Evolutionary conservation across 2,888 invertebrate species (phyloP).

Genomic region (Aphidius colemani): DNA sequence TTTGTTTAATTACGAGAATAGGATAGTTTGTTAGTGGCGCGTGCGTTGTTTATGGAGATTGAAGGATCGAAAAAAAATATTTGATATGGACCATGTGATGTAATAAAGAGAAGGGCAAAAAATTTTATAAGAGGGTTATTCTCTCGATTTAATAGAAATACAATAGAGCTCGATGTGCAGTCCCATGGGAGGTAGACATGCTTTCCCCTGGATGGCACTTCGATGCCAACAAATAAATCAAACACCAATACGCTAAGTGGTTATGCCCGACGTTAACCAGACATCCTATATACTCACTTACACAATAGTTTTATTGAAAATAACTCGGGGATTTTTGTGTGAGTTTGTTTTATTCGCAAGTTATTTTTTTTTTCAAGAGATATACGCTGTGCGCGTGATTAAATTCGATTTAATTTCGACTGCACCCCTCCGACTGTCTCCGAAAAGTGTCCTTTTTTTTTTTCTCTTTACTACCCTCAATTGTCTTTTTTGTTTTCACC

Average conservation of each 20-base stretch:
- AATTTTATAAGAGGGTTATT: slow-evolving; percentile 20
- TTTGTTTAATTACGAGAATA: no score
- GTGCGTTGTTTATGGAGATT: no score
- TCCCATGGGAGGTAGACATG: slow-evolving; percentile 15
- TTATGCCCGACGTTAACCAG: slow-evolving; percentile 59
- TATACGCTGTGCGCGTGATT: slow-evolving; percentile 42
- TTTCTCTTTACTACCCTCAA: no score
- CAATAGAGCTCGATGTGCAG: slow-evolving; percentile 44
- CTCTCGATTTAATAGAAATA: slow-evolving; percentile 53
- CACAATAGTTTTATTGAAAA: no score
- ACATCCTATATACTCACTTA: slow-evolving; percentile 33
- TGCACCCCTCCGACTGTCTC: slow-evolving; percentile 26
- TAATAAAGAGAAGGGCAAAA: background rate
- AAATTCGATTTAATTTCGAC: slow-evolving; percentile 55
- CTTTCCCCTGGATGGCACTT: slow-evolving; percentile 53
- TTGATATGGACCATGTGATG: slow-evolving; percentile 27
- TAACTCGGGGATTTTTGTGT: slow-evolving; percentile 8
- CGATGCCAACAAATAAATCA: slow-evolving; percentile 58
- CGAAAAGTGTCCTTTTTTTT: background rate
- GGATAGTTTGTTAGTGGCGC: no score
- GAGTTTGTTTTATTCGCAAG: background rate
- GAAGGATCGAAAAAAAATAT: slow-evolving; percentile 27
- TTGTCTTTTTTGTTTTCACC: background rate
- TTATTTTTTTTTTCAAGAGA: background rate
- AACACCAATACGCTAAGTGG: slow-evolving; percentile 61